phyloP scores from a whole-genome alignment of 2,797 vertebrate genomes.

The Benthosema pterotum region DNA sequence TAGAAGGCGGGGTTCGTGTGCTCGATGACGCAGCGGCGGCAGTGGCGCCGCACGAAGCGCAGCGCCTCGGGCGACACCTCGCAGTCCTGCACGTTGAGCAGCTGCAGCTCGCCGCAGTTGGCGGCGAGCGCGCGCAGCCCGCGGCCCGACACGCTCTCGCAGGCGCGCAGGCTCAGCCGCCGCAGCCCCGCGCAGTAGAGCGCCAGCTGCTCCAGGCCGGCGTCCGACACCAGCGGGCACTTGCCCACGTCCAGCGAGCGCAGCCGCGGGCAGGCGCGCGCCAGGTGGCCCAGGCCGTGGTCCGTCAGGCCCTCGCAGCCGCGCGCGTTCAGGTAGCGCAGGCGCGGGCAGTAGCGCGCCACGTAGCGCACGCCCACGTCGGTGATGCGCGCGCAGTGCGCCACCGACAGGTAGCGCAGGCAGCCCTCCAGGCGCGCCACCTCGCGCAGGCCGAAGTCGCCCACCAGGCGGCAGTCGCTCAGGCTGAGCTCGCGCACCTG shows the following conservation, averaged over 20 bases:
- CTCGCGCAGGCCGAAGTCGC: conserved; percentile 95
- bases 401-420: conserved; percentile 95
- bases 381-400: conserved; percentile 95
- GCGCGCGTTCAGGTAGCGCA: conserved; percentile 81
- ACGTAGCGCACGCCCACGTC: conserved; percentile 97
- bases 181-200: conserved; percentile 94
- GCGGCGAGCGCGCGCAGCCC: conserved; percentile 93
- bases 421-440: conserved; percentile 94
- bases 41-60: conserved; percentile 92
- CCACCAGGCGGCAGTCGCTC: conserved; percentile 93
- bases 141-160: conserved; percentile 93
- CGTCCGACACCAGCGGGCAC: conserved; percentile 95
- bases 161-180: conserved; percentile 93
- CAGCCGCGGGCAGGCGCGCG: conserved; percentile 94
- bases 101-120: conserved; percentile 97
- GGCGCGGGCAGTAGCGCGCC: conserved; percentile 93
- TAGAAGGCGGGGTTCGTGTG: conserved; percentile 99
- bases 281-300: conserved; percentile 93
- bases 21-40: conserved; percentile 96
- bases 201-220: conserved; percentile 93
- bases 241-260: conserved; percentile 96
- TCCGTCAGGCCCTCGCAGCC: conserved; percentile 97
- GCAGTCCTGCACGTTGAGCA: conserved; percentile 98
- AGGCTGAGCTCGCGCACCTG: conserved; percentile 92
- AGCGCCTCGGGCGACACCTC: conserved; percentile 94